Base-by-base conservation (phyloP, 2,888 invertebrate species). In the Chymomyza fuscimana region DNA sequence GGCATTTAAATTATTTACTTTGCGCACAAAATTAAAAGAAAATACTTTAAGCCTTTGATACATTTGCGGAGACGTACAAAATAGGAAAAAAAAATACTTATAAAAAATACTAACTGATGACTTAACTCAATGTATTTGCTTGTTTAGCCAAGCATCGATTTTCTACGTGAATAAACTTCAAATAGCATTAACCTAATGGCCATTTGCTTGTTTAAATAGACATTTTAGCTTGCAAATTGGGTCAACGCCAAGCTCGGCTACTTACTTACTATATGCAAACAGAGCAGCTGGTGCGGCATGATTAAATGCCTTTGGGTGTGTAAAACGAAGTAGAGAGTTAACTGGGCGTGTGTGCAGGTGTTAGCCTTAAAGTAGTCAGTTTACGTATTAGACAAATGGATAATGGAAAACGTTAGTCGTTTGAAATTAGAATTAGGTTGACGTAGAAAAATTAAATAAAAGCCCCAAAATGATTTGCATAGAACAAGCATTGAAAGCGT, bases 171-270 rank as follows among this genome's bases (percentile, higher is more conserved):
- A 36, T 69, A 73, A 80, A 75, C 76, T 72, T 67, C 80, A 84
- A 86, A 84, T 77, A 75, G 72, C 80, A 85, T 83, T 83, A 75
- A 72, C 70, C 74, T 82, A 85, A 80, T 76, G 73, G 72, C 78
- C 70, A 74, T 87, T 87, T 78, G 70, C 70, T 62, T 71, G 51
- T 77, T 82, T 70, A 87, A 87, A 85, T 74, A 82, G 69, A 68
- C 78, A 63, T 67, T 70, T 73, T 78, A 29, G n/a, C 46, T 22
- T 12, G 54, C 56, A 67, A 84, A 85, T 80, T 82, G 69, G 85
- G 87, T 87, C 80, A 87, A 71, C 71, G 40, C 10, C 40, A 12
- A 46, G 40, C 40, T 46, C 40, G 2, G 40, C 40, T 12, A 46
- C 40, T 46, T 46, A 12, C 40, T 46, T 46, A 12, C 40, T 46